Percentiles rank a stretch among this genome's conserved stretches.
Conservation (phyloP, 1,140 invertebrate species). For the Galleria mellonella region DNA sequence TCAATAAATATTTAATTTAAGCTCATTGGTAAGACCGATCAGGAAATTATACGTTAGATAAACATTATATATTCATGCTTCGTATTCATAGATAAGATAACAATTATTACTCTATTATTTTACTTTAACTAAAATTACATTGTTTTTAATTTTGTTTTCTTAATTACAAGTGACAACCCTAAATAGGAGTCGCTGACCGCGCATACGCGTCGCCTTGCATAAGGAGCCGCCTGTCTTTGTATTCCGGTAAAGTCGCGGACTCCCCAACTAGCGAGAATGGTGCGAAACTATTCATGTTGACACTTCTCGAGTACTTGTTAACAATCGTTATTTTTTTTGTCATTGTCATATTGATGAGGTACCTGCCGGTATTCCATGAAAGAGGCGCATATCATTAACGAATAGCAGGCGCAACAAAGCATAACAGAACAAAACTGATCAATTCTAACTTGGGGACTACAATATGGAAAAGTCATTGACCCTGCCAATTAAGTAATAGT, state of each 20-base stretch:
- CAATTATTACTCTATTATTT: too few species aligned
- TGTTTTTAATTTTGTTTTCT: background rate
- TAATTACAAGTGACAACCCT: too few species aligned
- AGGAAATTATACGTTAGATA: too few species aligned
- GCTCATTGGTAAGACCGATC: too few species aligned
- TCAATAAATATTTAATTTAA: too few species aligned
- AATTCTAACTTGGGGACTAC: too few species aligned
- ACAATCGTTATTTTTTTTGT: constrained; percentile 42
- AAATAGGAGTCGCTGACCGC: constrained; percentile 54
- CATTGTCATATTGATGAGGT: constrained; percentile 34
- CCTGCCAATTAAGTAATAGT: too few species aligned
- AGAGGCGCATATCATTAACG: constrained; percentile 16
- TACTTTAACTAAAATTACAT: background rate
- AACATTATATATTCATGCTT: too few species aligned
- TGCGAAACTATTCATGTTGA: constrained; percentile 51
- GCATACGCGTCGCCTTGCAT: constrained; percentile 47
- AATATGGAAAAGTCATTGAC: too few species aligned
- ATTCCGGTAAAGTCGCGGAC: constrained; percentile 47
- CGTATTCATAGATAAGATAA: too few species aligned
- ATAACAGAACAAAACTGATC: too few species aligned
- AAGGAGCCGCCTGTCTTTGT: constrained; percentile 52
- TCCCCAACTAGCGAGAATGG: constrained; percentile 45
- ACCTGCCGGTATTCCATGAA: constrained; percentile 13
- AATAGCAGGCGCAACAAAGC: too few species aligned
- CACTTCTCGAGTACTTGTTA: constrained; percentile 34